A percentile compares a stretch with the other conserved stretches of the same genome.
Evolutionary conservation across 2,888 invertebrate genomes (phyloP).

Genomic region (Lottia gigantea): DNA sequence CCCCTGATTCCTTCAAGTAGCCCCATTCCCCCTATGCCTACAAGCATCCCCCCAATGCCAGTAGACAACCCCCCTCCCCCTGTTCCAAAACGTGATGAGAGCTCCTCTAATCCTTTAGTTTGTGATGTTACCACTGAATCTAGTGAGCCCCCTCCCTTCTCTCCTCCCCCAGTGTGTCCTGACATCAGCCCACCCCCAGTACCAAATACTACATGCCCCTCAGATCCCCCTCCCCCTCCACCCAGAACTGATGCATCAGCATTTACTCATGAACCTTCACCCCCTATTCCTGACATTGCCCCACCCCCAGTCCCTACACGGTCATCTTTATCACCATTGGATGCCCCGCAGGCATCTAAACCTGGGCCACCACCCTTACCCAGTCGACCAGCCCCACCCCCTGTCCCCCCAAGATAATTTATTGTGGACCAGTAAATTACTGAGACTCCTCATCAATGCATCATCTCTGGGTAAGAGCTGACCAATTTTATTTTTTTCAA

Average conservation of each 20-base stretch:
- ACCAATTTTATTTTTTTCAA: too few relatives aligned
- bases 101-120: too few relatives aligned
- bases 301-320: background rate
- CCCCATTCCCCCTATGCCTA: background rate
- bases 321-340: background rate
- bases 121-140: too few relatives aligned
- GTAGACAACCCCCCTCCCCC: background rate
- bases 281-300: too few relatives aligned
- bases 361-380: conserved; percentile 37
- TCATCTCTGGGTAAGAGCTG: too few relatives aligned
- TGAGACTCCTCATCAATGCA: too few relatives aligned
- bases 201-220: conserved; percentile 13
- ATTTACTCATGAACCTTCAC: background rate
- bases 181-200: conserved; percentile 26
- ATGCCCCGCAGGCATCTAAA: background rate
- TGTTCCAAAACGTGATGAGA: too few relatives aligned
- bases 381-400: conserved; percentile 31
- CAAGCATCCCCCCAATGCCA: too few relatives aligned
- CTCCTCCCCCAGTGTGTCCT: conserved; percentile 15
- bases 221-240: conserved; percentile 12
- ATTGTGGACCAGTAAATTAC: background rate
- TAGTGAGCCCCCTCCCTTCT: background rate
- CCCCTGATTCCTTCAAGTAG: background rate
- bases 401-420: background rate
- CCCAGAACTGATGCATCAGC: background rate